phyloP scores from a whole-genome alignment of 2,888 invertebrate genomes.

The Trissolcus brochymenae region DNA sequence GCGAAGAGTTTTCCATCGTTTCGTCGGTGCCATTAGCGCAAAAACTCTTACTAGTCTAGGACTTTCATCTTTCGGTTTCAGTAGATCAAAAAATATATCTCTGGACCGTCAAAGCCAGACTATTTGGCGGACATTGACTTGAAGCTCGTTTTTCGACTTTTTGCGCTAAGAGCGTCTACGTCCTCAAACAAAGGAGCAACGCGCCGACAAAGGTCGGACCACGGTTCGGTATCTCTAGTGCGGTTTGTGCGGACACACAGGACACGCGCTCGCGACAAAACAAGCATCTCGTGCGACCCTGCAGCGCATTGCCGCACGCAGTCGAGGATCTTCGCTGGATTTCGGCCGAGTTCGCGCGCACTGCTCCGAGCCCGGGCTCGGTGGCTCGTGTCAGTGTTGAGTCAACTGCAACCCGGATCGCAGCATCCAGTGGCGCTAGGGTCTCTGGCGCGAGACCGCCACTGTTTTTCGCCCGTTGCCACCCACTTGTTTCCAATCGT shows the following conservation, averaged over 20 bases:
- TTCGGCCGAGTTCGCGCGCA: constrained; percentile 69
- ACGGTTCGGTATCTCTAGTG: constrained; percentile 9
- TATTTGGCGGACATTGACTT: neutral
- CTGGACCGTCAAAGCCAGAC: constrained; percentile 8
- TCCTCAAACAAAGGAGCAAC: constrained; percentile 30
- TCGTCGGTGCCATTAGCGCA: neutral
- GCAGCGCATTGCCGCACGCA: constrained; percentile 65
- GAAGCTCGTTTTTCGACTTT: constrained; percentile 10
- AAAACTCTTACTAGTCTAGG: neutral
- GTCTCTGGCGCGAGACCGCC: constrained; percentile 14
- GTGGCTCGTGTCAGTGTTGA: constrained; percentile 68
- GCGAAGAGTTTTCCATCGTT: too few species aligned
- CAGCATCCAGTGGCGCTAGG: constrained; percentile 59
- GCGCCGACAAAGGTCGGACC: constrained; percentile 34
- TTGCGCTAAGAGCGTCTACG: constrained; percentile 17
- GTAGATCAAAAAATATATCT: constrained; percentile 20
- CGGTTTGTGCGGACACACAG: constrained; percentile 2
- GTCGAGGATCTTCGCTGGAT: constrained; percentile 73
- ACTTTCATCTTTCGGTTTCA: constrained; percentile 2
- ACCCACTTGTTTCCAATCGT: constrained; percentile 4
- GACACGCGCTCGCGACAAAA: constrained; percentile 56
- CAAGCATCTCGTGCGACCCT: constrained; percentile 60
- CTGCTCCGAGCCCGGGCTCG: constrained; percentile 66
- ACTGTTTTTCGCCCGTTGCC: constrained; percentile 17
- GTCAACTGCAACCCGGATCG: constrained; percentile 72